Base-by-base conservation (phyloP, 2,797 vertebrate species). In the Tarsius wallacei region DNA sequence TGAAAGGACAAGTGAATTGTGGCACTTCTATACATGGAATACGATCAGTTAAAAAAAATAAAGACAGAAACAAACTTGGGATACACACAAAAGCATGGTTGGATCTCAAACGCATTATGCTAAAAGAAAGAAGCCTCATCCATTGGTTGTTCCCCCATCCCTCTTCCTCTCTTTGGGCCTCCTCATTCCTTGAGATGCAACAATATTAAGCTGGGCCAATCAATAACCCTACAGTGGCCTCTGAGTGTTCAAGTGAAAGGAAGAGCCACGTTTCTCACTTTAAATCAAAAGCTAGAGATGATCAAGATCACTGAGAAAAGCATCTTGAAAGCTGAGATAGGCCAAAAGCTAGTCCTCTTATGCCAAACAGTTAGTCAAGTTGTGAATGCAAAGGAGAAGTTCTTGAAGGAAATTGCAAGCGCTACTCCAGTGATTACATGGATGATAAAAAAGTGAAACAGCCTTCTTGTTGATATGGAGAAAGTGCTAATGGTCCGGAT, bases 91-190 rank as follows among this genome's bases (percentile, higher is more conserved):
- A 33, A 57, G 1, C 33, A 63, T 26, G 16, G 12, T 1, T 47
- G 47, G 14, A 59, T 96, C 47, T 92, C 59, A 80, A 71, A 49
- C 10, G 2, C 28, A 93, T 86, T 73, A 61, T 28, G 9, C 28
- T 78, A 82, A 91, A 68, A 13, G n/a, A 96, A 94, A 80, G n/a
- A 94, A 21, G 24, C 47, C 63, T 13, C 53, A 57, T 13, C n/a
- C 15, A 57, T 19, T 1, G 7, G 77, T 4, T 2, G 9, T 24
- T 36, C n/a, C 33, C 13, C 13, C 21, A 36, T 16, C 53, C 57
- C 13, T 8, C 53, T 36, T 21, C 7, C 53, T 57, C n/a, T 80
- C 21, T n/a, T 57, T 36, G 21, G n/a, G 55, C 77, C 77, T 80
- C 21, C 77, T 53, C 55, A 22, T 80, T 33, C n/a, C 4, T 22